Conservation (phyloP, 2,888 invertebrate genomes). For the Acanthosepion lycidas region DNA sequence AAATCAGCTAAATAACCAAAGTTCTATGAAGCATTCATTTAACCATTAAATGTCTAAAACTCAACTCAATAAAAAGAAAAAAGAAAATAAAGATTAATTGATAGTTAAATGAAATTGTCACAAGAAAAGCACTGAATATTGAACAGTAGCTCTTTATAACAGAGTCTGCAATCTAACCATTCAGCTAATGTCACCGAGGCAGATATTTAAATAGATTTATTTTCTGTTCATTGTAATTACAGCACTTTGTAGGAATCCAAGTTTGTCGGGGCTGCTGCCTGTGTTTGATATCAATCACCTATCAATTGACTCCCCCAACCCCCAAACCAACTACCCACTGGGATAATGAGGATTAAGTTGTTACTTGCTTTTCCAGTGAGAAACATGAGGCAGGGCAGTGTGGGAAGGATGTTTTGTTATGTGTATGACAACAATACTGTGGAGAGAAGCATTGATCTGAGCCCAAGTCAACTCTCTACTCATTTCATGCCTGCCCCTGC, state of each 20-base stretch:
- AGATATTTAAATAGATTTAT: constrained; percentile 22
- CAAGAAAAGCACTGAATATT: neutral
- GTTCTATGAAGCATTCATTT: too few relatives aligned
- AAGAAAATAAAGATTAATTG: neutral
- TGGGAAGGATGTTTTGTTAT: neutral
- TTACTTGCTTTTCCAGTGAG: neutral
- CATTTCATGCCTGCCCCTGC: neutral
- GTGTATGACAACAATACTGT: neutral
- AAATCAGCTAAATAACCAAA: too few relatives aligned
- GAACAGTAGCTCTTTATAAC: neutral
- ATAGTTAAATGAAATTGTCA: neutral
- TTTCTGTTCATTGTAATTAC: neutral
- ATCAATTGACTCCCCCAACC: neutral
- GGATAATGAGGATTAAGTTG: constrained; percentile 9
- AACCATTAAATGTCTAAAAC: too few relatives aligned
- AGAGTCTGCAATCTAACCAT: neutral
- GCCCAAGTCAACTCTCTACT: neutral
- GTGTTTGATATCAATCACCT: neutral
- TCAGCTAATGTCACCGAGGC: neutral
- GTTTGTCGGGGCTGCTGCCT: neutral
- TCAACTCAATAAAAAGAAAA: too few relatives aligned
- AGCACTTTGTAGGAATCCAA: neutral
- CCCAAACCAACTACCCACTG: neutral
- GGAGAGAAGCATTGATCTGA: neutral
- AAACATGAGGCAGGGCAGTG: neutral